These are phyloP conservation scores for Xylocampa areola DNA, from an alignment of 2,888 invertebrate genomes.

Conservation along the genomic window DNA sequence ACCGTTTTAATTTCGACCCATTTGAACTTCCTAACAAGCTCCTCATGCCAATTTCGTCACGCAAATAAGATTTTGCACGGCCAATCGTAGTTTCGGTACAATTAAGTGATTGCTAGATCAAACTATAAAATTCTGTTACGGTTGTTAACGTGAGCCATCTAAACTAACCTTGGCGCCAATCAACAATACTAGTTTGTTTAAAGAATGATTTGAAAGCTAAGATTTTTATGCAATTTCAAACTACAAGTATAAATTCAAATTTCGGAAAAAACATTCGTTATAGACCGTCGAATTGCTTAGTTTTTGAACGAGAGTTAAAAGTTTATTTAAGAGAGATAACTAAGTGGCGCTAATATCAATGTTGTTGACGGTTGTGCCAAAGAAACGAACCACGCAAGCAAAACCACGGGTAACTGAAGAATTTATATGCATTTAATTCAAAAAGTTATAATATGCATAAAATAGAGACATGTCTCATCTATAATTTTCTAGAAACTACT, in stretches of 20 bases:
- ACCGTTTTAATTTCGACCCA: slow-evolving; percentile 42
- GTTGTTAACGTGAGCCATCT: slow-evolving; percentile 36
- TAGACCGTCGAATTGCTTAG: too few relatives aligned
- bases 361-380: too few relatives aligned
- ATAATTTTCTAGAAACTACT: slow-evolving; percentile 2
- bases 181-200: slow-evolving; percentile 23
- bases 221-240: slow-evolving; percentile 9
- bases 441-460: too few relatives aligned
- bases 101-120: slow-evolving; percentile 50
- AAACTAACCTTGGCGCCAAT: slow-evolving; percentile 33
- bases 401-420: too few relatives aligned
- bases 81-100: slow-evolving; percentile 44
- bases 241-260: slow-evolving; percentile 1
- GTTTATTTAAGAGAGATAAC: too few relatives aligned
- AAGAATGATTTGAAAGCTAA: slow-evolving; percentile 16
- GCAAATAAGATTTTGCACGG: slow-evolving; percentile 51
- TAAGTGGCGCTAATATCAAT: too few relatives aligned
- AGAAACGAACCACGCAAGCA: too few relatives aligned
- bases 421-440: too few relatives aligned
- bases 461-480: neutral
- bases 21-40: slow-evolving; percentile 38
- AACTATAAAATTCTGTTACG: slow-evolving; percentile 43
- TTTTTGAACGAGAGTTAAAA: too few relatives aligned
- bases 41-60: slow-evolving; percentile 48
- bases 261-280: too few relatives aligned